These are phyloP conservation scores for Promerops cafer DNA, from an alignment of 2,113 vertebrate genomes.

Conservation along the genomic window DNA sequence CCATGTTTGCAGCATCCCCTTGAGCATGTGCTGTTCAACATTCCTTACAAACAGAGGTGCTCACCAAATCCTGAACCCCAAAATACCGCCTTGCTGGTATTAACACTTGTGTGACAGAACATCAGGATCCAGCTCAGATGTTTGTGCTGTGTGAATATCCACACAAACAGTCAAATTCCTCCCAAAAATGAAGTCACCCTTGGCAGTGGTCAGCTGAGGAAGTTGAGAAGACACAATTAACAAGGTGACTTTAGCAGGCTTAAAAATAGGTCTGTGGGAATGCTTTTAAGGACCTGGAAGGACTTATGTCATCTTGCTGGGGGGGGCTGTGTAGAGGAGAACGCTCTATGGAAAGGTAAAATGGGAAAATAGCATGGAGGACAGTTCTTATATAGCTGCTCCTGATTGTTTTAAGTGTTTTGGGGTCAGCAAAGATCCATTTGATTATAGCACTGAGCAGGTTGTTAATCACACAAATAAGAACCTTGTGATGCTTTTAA, in stretches of 20 bases:
- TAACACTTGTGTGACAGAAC: neutral
- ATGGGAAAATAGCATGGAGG: neutral
- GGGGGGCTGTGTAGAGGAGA: neutral
- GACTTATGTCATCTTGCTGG: slow-evolving; percentile 22
- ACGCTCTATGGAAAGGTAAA: neutral
- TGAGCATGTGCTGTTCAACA: neutral
- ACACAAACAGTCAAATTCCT: neutral
- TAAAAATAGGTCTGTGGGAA: slow-evolving; percentile 19
- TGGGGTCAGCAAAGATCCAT: slow-evolving; percentile 33
- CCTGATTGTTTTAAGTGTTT: slow-evolving; percentile 18
- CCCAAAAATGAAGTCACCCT: neutral
- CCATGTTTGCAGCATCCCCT: neutral
- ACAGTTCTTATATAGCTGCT: slow-evolving; percentile 2
- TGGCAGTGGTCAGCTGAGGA: neutral
- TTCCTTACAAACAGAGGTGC: neutral
- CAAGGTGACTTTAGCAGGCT: slow-evolving; percentile 30
- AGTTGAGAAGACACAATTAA: neutral
- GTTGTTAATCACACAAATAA: slow-evolving; percentile 50
- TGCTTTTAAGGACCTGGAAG: slow-evolving; percentile 7
- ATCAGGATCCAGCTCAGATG: neutral
- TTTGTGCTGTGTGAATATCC: neutral
- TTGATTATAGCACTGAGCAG: slow-evolving; percentile 2
- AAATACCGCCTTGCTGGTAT: neutral
- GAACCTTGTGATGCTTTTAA: slow-evolving; percentile 55
- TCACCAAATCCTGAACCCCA: neutral